Percentiles rank a stretch among this genome's conserved stretches.
Conservation (phyloP, 2,797 vertebrate species). For the Halcyon smyrnensis region DNA sequence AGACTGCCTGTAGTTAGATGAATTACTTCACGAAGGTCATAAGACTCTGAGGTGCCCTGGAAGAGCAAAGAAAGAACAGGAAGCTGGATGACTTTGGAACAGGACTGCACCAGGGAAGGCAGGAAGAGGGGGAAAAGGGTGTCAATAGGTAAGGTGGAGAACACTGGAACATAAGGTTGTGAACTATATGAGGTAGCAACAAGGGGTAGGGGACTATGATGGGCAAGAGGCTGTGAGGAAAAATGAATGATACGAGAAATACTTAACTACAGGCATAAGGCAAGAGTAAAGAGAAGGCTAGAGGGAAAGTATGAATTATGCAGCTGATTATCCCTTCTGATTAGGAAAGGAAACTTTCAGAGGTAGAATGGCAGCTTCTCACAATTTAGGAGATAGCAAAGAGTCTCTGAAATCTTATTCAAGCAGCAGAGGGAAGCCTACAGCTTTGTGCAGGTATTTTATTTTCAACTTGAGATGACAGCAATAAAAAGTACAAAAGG, state of each 20-base stretch:
- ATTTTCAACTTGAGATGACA: slow-evolving; percentile 25
- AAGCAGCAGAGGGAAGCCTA: background rate
- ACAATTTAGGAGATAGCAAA: background rate
- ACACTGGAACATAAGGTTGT: background rate
- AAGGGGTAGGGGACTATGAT: background rate
- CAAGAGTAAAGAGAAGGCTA: background rate
- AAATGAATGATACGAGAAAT: background rate
- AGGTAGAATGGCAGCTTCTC: background rate
- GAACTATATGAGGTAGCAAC: background rate
- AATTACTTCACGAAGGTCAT: background rate
- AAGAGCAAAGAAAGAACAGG: background rate
- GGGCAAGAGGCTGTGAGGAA: background rate
- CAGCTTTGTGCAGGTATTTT: background rate
- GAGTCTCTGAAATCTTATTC: background rate
- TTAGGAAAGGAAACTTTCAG: slow-evolving; percentile 4
- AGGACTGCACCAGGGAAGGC: background rate
- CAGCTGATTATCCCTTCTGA: background rate
- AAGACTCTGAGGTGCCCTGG: background rate
- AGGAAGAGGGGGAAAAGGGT: background rate
- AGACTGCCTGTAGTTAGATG: background rate
- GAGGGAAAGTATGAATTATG: background rate
- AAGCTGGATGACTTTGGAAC: background rate
- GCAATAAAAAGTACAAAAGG: slow-evolving; percentile 5
- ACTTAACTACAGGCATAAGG: background rate
- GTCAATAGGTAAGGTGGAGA: background rate